These are phyloP conservation scores for Machimus rusticus DNA, from an alignment of 2,888 invertebrate genomes.

Conservation along the genomic window DNA sequence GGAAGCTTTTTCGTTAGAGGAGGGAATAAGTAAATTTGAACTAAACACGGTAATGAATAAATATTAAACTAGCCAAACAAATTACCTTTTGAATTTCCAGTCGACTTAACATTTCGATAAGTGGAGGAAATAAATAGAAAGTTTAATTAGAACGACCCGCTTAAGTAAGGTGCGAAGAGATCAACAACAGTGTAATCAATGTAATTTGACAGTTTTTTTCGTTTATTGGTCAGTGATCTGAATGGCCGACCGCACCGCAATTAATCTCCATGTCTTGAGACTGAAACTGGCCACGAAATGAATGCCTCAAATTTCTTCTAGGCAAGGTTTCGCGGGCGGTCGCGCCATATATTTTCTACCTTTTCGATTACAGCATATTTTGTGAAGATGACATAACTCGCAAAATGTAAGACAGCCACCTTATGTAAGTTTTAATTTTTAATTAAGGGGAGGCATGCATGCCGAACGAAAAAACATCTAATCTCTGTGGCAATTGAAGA, in stretches of 20 bases:
- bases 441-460: slow-evolving; percentile 12
- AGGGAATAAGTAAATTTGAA: not conserved
- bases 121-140: slow-evolving; percentile 8
- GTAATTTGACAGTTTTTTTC: not conserved
- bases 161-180: not conserved
- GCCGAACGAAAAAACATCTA: not conserved
- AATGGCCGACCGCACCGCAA: not conserved
- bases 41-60: not conserved
- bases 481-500: not conserved
- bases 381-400: slow-evolving; percentile 16
- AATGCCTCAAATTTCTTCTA: not conserved
- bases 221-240: not conserved
- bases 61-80: not conserved
- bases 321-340: slow-evolving; percentile 8
- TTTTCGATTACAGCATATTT: slow-evolving; percentile 13
- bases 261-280: not conserved
- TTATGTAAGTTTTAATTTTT: slow-evolving; percentile 13
- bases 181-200: not conserved
- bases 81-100: not conserved
- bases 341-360: not conserved
- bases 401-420: slow-evolving; percentile 13
- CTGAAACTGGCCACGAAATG: not conserved
- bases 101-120: not conserved
- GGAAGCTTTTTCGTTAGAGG: not conserved
- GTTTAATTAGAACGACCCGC: not conserved